Base-by-base conservation (phyloP, 2,888 invertebrate genomes). In the Coelinius sp. region DNA sequence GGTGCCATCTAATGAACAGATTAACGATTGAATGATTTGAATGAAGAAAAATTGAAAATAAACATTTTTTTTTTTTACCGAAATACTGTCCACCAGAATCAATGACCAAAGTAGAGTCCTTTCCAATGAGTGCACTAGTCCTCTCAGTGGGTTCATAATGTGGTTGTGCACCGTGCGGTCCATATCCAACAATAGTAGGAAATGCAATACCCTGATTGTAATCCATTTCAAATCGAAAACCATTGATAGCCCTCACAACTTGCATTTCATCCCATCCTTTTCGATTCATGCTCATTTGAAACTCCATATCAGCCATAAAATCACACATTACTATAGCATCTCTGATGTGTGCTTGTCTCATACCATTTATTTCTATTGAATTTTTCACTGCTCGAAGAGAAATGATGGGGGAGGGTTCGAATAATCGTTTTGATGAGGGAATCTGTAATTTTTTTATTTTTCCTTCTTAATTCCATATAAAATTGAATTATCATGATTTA, bases 41-140 rank as follows among this genome's bases (percentile, higher is more conserved):
- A 35, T 31, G 12, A 46, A 44, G 2, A 17, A 20, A 6, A 41
- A 22, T 24, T 24, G n/a, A 17, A 12, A 66, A 44, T 44, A 62
- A 31, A 44, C 35, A 41, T 31, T 31, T 31, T 31, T 31, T 53
- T 41, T 22, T 56, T 35, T 78, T 87, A 94, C 94, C 94, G 75
- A 91, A 91, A 88, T 98, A 99, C 87, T 99, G 99, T 66, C 96
- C 98, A 14, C 99, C 99, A 0, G 98, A 97, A 84, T 98, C 98
- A 79, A 98, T 92, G 27, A 99, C 92, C 73, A 97, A 91, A 0
- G 97, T 92, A 75, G 95, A 95, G 76, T 94, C 92, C 68, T 90
- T 91, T 66, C 92, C 93, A 27, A 98, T 91, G 53, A 88, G 88
- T 5, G 90, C 88, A 82, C 94, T 93, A 4, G 94, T 93, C n/a